phyloP scores from a whole-genome alignment of 64 coral and sea anemone species.

The Montipora efflorescens region DNA sequence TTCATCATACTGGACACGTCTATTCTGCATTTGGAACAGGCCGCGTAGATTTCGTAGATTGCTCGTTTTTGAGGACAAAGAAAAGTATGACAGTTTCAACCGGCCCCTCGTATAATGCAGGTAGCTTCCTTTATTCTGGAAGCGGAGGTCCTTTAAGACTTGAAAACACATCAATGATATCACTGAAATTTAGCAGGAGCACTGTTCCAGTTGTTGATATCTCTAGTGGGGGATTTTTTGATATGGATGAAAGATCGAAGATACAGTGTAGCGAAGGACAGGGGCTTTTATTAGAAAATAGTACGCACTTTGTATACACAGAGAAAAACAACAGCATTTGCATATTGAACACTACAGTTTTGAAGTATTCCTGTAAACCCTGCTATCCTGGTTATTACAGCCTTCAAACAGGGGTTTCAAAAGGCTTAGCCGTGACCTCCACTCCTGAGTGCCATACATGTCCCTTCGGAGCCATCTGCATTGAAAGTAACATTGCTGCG shows the following conservation, averaged over 20 bases:
- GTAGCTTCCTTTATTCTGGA: conserved; percentile 33
- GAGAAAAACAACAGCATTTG: too few relatives aligned
- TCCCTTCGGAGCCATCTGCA: too few relatives aligned
- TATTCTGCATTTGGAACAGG: conserved; percentile 35
- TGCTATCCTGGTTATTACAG: too few relatives aligned
- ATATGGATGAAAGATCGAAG: too few relatives aligned
- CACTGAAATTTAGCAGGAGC: neutral
- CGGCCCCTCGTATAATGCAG: neutral
- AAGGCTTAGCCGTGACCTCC: too few relatives aligned
- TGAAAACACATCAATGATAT: conserved; percentile 29
- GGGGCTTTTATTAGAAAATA: too few relatives aligned
- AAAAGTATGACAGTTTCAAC: neutral
- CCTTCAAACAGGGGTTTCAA: too few relatives aligned
- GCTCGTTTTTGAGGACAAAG: conserved; percentile 34
- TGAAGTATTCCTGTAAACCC: too few relatives aligned
- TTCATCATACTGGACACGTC: conserved; percentile 2
- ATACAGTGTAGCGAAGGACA: too few relatives aligned
- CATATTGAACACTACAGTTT: too few relatives aligned
- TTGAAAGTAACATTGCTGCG: conserved; percentile 18
- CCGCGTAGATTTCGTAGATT: conserved; percentile 9
- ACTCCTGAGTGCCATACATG: too few relatives aligned
- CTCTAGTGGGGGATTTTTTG: neutral
- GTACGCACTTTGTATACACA: too few relatives aligned
- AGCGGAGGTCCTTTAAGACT: conserved; percentile 24
- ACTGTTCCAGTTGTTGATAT: conserved; percentile 2